phyloP scores from a whole-genome alignment of 2,888 invertebrate genomes.

The Ophioninae sp. region DNA sequence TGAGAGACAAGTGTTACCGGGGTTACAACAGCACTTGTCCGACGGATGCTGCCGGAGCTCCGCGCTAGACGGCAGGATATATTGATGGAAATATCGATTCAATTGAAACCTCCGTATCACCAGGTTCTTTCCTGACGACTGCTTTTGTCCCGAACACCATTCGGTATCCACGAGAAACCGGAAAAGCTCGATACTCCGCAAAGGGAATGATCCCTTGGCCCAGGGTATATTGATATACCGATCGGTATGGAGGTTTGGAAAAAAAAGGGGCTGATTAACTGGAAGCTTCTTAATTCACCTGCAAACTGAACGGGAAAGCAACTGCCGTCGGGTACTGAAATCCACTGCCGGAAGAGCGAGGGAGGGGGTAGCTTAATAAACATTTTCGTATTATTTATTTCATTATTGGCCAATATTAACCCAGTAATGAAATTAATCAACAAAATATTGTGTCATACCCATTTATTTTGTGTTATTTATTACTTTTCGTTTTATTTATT shows the following conservation, averaged over 20 bases:
- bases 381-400: no score
- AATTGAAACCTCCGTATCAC: constrained; percentile 17
- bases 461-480: no score
- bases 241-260: not conserved
- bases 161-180: not conserved
- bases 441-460: no score
- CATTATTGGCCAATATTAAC: no score
- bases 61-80: not conserved
- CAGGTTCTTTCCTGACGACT: not conserved
- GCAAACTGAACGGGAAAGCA: not conserved
- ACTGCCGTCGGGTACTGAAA: not conserved
- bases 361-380: no score
- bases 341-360: not conserved
- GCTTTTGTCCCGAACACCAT: not conserved
- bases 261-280: not conserved
- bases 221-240: not conserved
- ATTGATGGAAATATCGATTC: constrained; percentile 43
- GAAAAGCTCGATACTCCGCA: not conserved
- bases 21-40: not conserved
- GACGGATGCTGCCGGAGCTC: constrained; percentile 22
- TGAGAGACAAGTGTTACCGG: constrained; percentile 18
- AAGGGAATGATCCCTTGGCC: not conserved
- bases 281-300: not conserved
- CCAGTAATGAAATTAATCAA: no score
- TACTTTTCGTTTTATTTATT: no score